Base-by-base conservation (phyloP, 2,113 vertebrate species). In the Rhineura floridana region DNA sequence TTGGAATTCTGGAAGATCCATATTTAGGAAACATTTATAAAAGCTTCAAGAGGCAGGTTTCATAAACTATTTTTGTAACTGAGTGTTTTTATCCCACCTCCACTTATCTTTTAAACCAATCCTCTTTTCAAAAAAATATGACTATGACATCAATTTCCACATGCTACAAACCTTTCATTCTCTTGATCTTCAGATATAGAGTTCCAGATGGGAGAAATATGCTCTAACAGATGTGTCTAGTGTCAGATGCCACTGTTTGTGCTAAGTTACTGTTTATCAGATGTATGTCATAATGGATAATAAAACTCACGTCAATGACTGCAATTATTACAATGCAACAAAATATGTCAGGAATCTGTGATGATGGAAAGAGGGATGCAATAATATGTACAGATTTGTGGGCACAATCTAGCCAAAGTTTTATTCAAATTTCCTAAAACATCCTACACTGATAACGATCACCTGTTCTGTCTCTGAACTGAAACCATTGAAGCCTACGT, bases 231-330 rank as follows among this genome's bases (percentile, higher is more conserved):
- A 73, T 25, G 30, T n/a, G 3, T 7, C 12, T 88, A 44, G 65
- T 67, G 46, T 21, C 28, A 83, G 36, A 65, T 79, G 81, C 19
- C 82, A 85, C 50, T 89, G 25, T 39, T 90, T 81, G 63, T 73
- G 1, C 50, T 11, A 79, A 52, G 21, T 88, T 91, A 67, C 78
- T 87, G 50, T 23, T 70, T 78, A 87, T 84, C 44, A 88, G 36
- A 62, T 67, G 25, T 6, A 90, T 10, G 0, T 10, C 70, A 8
- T 1, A 87, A n/a, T 30, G 13, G 77, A 19, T 67, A 92, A 83
- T 46, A 4, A 75, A 85, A 5, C 30, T 67, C 2, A 36, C 6
- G 0, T 83, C 81, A n/a, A 70, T 80, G 33, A 52, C 33, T 85
- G 70, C 19, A 59, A 50, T 69, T 39, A 80, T 52, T 52, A 2